Conservation (phyloP, 1,140 invertebrate genomes). For the Drosophila baimaii region DNA sequence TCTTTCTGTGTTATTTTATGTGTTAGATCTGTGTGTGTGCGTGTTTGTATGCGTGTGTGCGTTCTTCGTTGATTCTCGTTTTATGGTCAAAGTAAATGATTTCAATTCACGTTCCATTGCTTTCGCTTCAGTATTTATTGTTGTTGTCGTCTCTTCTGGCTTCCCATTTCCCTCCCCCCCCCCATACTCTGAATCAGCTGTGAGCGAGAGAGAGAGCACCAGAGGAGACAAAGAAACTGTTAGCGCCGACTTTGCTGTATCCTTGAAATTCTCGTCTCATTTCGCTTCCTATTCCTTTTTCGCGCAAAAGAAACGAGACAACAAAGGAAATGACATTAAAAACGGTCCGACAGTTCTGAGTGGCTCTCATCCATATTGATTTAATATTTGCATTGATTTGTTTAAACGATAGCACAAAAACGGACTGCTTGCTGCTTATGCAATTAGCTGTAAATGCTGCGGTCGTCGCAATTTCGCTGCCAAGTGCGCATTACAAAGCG, state of each 20-base stretch:
- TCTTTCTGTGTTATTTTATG: constrained; percentile 2
- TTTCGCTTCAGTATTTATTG: constrained; percentile 39
- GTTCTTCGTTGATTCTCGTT: constrained; percentile 21
- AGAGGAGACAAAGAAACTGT: constrained; percentile 67
- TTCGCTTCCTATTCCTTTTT: constrained; percentile 64
- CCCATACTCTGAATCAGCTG: constrained; percentile 63
- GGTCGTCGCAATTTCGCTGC: constrained; percentile 18
- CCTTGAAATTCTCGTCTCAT: constrained; percentile 70
- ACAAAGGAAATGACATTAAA: constrained; percentile 61
- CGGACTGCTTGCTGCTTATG: constrained; percentile 32
- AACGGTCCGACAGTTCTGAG: constrained; percentile 32
- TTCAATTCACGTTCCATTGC: constrained; percentile 69
- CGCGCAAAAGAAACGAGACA: constrained; percentile 48
- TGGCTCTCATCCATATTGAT: constrained; percentile 44
- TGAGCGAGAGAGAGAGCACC: constrained; percentile 23
- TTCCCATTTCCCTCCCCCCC: constrained; percentile 21
- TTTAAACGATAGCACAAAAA: constrained; percentile 33
- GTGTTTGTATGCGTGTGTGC: constrained; percentile 14
- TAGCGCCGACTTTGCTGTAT: constrained; percentile 58
- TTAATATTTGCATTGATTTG: constrained; percentile 54
- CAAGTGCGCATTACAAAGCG: constrained; percentile 40
- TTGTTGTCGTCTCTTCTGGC: constrained; percentile 39
- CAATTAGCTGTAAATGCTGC: constrained; percentile 33
- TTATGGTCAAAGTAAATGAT: constrained; percentile 70
- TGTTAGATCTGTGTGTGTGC: constrained; percentile 4